Evolutionary conservation across 2,113 vertebrate species (phyloP), one percentile per base, ranked within the genome.

Genomic region (Budorcas taxicolor): DNA sequence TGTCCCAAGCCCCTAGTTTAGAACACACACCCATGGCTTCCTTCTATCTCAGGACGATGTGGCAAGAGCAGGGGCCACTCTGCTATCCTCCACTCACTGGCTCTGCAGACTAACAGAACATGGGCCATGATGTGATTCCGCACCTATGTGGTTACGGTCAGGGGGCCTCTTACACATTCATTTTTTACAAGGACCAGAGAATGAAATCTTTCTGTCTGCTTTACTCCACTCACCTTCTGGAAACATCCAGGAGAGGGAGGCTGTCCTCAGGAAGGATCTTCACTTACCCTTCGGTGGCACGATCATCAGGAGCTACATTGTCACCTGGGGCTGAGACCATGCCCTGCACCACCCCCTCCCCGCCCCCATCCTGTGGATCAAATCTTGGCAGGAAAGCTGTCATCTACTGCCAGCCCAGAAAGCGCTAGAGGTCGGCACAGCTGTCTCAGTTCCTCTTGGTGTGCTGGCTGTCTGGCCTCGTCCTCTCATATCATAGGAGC

Each of bases 261-360:
- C 45, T 36, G 6, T 3, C 27, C 13, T 43, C 2, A 2, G 15
- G 21, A 47, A 33, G 62, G n/a, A n/a, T 36, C 45, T 21, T 86
- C 25, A 14, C 4, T 78, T 0, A 3, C 19, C 84, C 4, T 76
- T 45, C 40, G 19, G 21, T 16, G 62, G 16, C 15, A 27, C 50
- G 17, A 21, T 82, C 4, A 40, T 25, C 52, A 60, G 29, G 27
- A 57, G 16, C 74, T 53, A n/a, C 80, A 19, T 4, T 40, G 36
- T 43, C 25, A 2, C 17, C 50, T 10, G 5, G 17, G 33, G n/a
- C 60, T 60, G 89, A 84, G 50, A 21, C 27, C 43, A 60, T 6
- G 19, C 6, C 27, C 27, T 33, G 13, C 0, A 0, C 29, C 43
- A 47, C 31, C 17, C n/a, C 13, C n/a, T 6, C 16, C 17, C 19